Conservation (phyloP, 2,888 invertebrate species). For the Acleris emargana region DNA sequence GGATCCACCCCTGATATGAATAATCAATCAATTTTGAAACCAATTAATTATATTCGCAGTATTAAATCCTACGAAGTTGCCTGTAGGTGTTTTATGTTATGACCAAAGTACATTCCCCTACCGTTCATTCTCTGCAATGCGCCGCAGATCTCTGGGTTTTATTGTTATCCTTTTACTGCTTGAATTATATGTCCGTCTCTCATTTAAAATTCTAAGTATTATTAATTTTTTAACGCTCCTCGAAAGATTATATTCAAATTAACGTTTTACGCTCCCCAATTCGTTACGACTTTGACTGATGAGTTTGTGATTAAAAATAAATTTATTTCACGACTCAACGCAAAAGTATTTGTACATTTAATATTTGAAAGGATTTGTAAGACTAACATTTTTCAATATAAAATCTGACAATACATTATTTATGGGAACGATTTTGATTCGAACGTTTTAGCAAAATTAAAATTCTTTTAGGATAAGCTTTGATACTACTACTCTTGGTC, state of each 20-base stretch:
- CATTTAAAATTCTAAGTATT: conserved; percentile 27
- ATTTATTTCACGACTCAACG: neutral
- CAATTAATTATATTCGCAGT: too few species aligned
- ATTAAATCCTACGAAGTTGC: neutral
- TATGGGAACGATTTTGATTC: too few species aligned
- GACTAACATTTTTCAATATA: too few species aligned
- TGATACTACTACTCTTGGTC: too few species aligned
- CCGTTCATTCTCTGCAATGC: conserved; percentile 7
- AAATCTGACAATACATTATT: too few species aligned
- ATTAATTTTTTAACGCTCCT: conserved; percentile 25
- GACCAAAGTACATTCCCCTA: neutral
- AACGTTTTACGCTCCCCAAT: conserved; percentile 8
- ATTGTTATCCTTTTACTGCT: conserved; percentile 32
- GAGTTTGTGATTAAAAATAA: conserved; percentile 20
- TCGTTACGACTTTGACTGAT: conserved; percentile 13
- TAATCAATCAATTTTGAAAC: too few species aligned
- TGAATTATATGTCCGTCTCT: conserved; percentile 18
- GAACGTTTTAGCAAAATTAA: too few species aligned
- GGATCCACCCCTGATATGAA: too few species aligned
- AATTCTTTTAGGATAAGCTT: too few species aligned
- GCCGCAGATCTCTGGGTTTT: conserved; percentile 12
- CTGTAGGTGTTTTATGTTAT: neutral
- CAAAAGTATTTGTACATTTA: too few species aligned
- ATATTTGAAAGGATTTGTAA: too few species aligned
- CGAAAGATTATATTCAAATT: conserved; percentile 23